These are phyloP conservation scores for Branchellion lobata DNA, from an alignment of 2,888 invertebrate genomes.

Conservation along the genomic window DNA sequence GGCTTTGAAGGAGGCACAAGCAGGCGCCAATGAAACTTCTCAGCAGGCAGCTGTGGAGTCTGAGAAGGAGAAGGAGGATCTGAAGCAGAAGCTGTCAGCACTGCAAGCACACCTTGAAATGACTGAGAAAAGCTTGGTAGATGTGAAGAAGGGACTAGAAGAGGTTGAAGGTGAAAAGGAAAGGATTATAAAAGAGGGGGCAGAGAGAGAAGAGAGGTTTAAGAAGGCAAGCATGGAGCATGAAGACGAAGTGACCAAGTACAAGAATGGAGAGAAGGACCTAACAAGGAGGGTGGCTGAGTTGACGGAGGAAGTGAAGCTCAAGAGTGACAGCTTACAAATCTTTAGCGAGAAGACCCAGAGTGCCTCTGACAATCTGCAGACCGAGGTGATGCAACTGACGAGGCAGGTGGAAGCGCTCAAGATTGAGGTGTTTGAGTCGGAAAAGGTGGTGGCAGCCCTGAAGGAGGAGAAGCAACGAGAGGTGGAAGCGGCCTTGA, in stretches of 20 bases:
- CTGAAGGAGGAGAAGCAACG: slow-evolving; percentile 29
- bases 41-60: neutral
- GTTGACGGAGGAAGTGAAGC: neutral
- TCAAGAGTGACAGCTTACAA: neutral
- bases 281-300: neutral
- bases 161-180: slow-evolving; percentile 1
- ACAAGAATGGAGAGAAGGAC: neutral
- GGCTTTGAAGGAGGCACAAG: neutral
- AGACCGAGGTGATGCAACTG: neutral
- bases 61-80: neutral
- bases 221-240: slow-evolving; percentile 60
- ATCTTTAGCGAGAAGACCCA: neutral
- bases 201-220: neutral
- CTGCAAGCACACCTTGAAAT: slow-evolving; percentile 9
- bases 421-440: neutral
- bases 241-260: neutral
- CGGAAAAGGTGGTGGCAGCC: neutral
- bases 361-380: slow-evolving; percentile 21
- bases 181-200: slow-evolving; percentile 1
- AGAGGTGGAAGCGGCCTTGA: slow-evolving; percentile 32
- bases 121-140: neutral
- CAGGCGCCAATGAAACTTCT: neutral
- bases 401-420: neutral
- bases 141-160: neutral
- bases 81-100: neutral